Evolutionary conservation across 1,140 invertebrate genomes (phyloP).

Genomic region (Archegozetes longisetosus): DNA sequence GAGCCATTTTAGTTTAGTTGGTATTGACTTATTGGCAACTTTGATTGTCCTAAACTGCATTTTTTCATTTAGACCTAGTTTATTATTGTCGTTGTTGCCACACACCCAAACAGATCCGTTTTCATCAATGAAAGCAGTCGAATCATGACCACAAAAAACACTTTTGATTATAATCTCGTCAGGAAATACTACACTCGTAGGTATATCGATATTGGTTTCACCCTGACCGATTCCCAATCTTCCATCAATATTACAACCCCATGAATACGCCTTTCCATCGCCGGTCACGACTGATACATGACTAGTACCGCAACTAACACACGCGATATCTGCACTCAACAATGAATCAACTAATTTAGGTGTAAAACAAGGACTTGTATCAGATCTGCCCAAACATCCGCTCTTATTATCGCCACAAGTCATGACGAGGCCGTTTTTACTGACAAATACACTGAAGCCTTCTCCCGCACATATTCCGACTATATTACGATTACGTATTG

Average conservation of each 20-base stretch:
- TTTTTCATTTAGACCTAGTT: constrained; percentile 43
- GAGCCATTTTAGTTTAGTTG: background rate
- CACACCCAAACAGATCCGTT: constrained; percentile 45
- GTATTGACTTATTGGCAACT: background rate
- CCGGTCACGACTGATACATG: constrained; percentile 46
- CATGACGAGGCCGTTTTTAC: constrained; percentile 48
- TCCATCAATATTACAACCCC: constrained; percentile 47
- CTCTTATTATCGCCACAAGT: constrained; percentile 48
- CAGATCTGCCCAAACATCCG: constrained; percentile 49
- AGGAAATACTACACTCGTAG: constrained; percentile 32
- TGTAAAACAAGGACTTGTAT: constrained; percentile 37
- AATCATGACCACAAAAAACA: constrained; percentile 45
- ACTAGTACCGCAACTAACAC: constrained; percentile 43
- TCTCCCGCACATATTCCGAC: constrained; percentile 22
- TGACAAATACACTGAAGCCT: constrained; percentile 43
- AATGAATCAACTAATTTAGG: constrained; percentile 45
- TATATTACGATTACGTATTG: constrained; percentile 17
- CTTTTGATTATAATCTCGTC: constrained; percentile 35
- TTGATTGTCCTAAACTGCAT: background rate
- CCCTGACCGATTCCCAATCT: constrained; percentile 41
- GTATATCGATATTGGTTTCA: constrained; percentile 22
- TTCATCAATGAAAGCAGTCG: constrained; percentile 45
- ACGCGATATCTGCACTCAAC: constrained; percentile 41
- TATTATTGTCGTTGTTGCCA: constrained; percentile 50
- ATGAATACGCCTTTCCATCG: constrained; percentile 45